These are phyloP conservation scores for Lordiphosa collinella DNA, from an alignment of 1,140 invertebrate species.

Conservation along the genomic window DNA sequence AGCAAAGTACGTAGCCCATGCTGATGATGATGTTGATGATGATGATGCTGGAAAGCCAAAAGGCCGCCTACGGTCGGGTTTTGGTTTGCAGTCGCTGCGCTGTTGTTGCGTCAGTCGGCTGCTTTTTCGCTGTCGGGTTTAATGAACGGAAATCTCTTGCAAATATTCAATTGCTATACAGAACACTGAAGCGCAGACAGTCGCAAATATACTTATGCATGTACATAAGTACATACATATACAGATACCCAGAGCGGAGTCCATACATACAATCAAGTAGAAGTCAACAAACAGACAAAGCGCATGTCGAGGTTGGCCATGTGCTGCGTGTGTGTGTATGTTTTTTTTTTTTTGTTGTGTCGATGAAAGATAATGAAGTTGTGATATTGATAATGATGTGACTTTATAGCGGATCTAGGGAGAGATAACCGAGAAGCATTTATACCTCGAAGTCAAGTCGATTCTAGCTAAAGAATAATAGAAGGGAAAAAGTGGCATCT, in stretches of 20 bases:
- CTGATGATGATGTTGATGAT: slow-evolving; percentile 2
- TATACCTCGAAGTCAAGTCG: no score
- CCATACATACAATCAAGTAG: no score
- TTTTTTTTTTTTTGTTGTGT: not conserved
- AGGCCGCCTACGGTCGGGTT: slow-evolving; percentile 47
- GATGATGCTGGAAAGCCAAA: slow-evolving; percentile 30
- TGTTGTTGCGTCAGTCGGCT: slow-evolving; percentile 30
- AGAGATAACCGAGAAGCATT: no score
- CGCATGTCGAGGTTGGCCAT: slow-evolving; percentile 5
- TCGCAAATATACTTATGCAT: slow-evolving; percentile 15
- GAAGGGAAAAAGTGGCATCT: no score
- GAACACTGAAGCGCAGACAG: slow-evolving; percentile 61
- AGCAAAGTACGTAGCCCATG: not conserved
- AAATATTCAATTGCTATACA: slow-evolving; percentile 78
- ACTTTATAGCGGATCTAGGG: no score
- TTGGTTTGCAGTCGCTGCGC: not conserved
- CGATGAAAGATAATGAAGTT: no score
- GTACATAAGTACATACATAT: not conserved
- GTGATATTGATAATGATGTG: no score
- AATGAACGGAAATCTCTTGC: slow-evolving; percentile 78
- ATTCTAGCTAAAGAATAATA: no score
- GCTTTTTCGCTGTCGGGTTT: slow-evolving; percentile 68
- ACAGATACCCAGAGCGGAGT: no score
- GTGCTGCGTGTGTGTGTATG: not conserved
- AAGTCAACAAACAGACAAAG: no score